Conservation (phyloP, 2,113 vertebrate species). For the Heloderma charlesbogerti region DNA sequence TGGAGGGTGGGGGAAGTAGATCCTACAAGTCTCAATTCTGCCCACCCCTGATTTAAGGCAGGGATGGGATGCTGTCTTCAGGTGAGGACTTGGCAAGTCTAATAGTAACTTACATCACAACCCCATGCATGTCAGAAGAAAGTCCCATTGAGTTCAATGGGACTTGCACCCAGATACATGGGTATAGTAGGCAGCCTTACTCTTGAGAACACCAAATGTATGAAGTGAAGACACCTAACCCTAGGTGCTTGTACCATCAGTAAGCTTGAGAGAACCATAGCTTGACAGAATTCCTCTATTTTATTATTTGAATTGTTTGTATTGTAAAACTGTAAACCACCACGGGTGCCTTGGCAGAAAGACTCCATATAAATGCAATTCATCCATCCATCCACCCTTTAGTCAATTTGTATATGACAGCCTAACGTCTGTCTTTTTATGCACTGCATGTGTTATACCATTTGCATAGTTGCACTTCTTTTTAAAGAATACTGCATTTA, state of each 20-base stretch:
- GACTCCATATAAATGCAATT: background rate
- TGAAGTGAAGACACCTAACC: background rate
- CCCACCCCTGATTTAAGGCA: too few relatives aligned
- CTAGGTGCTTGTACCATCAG: background rate
- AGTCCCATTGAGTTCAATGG: too few relatives aligned
- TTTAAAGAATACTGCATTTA: background rate
- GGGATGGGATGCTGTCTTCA: background rate
- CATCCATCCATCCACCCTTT: background rate
- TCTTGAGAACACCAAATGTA: background rate
- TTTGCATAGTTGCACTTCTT: too few relatives aligned
- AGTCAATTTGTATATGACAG: too few relatives aligned
- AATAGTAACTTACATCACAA: background rate
- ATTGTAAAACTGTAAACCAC: background rate
- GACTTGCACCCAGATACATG: too few relatives aligned
- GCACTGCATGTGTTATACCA: too few relatives aligned
- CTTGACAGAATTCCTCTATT: background rate
- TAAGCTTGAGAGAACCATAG: too few relatives aligned
- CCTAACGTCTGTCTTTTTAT: too few relatives aligned
- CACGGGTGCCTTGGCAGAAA: background rate
- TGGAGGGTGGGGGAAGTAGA: too few relatives aligned
- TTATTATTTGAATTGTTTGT: background rate
- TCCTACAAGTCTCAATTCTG: too few relatives aligned
- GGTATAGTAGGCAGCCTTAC: too few relatives aligned
- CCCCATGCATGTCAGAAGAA: too few relatives aligned
- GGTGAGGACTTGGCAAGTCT: background rate